These are phyloP conservation scores for Hoplias malabaricus DNA, from an alignment of 2,113 vertebrate species.

Conservation along the genomic window DNA sequence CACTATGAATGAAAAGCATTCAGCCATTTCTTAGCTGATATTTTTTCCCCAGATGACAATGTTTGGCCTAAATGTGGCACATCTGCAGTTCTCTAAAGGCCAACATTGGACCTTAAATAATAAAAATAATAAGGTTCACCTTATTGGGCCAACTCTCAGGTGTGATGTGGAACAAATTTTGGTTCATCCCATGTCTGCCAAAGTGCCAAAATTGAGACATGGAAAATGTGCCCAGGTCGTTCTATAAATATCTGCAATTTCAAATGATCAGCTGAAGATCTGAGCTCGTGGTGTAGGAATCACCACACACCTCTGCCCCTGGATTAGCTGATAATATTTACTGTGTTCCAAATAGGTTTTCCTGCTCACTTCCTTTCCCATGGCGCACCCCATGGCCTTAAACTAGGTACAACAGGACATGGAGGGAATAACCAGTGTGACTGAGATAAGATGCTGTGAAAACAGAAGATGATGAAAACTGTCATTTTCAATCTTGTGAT, in stretches of 20 bases:
- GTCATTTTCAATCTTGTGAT: background rate
- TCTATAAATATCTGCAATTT: background rate
- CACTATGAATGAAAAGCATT: no score
- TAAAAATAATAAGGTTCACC: no score
- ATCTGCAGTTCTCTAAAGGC: no score
- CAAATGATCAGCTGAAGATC: conserved; percentile 3
- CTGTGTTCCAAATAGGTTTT: conserved; percentile 32
- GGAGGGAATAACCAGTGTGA: background rate
- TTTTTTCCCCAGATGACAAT: no score
- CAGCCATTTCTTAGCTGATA: background rate
- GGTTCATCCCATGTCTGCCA: no score
- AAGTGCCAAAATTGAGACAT: no score
- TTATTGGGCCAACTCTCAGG: no score
- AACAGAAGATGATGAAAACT: background rate
- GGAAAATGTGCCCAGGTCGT: background rate
- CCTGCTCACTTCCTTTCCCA: conserved; percentile 44
- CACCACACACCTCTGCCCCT: background rate
- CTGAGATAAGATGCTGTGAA: background rate
- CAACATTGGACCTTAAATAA: no score
- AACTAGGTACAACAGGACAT: conserved; percentile 7
- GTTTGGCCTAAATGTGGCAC: no score
- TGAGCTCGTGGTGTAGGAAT: conserved; percentile 7
- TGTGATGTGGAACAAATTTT: no score
- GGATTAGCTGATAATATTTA: conserved; percentile 40
- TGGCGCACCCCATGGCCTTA: conserved; percentile 18